Evolutionary conservation across 2,113 vertebrate species (phyloP).

Genomic region (Caracal caracal): DNA sequence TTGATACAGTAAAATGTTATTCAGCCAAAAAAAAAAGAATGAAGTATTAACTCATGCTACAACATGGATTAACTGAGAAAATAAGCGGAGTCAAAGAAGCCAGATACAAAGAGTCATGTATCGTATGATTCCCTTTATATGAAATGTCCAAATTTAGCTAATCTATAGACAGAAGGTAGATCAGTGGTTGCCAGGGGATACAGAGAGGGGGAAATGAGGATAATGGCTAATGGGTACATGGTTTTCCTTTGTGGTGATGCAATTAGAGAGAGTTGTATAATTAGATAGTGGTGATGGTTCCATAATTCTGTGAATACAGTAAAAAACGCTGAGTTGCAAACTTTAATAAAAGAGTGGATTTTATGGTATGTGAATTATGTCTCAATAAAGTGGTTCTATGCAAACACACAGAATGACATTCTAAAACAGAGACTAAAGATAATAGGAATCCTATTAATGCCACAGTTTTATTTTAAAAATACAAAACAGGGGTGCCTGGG

Average conservation of each 20-base stretch:
- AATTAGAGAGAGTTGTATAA: neutral
- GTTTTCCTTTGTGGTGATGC: neutral
- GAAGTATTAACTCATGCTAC: neutral
- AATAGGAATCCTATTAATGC: neutral
- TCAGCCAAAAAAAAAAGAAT: neutral
- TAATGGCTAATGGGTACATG: neutral
- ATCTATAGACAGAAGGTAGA: neutral
- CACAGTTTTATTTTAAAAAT: neutral
- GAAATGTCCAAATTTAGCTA: neutral
- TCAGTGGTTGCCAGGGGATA: neutral
- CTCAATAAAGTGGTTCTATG: neutral
- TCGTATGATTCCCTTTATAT: neutral
- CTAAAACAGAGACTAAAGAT: neutral
- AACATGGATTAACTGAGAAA: neutral
- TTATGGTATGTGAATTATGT: neutral
- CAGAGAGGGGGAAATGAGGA: neutral
- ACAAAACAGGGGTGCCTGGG: neutral
- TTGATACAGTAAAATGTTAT: neutral
- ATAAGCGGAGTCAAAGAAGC: neutral
- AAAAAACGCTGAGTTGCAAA: neutral
- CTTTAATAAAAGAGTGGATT: neutral
- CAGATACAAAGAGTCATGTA: neutral
- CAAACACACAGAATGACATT: neutral
- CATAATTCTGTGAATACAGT: neutral
- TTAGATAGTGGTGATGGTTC: neutral